Evolutionary conservation across 92 coral and sea anemone genomes (phyloP).

Genomic region (Porites cylindrica): DNA sequence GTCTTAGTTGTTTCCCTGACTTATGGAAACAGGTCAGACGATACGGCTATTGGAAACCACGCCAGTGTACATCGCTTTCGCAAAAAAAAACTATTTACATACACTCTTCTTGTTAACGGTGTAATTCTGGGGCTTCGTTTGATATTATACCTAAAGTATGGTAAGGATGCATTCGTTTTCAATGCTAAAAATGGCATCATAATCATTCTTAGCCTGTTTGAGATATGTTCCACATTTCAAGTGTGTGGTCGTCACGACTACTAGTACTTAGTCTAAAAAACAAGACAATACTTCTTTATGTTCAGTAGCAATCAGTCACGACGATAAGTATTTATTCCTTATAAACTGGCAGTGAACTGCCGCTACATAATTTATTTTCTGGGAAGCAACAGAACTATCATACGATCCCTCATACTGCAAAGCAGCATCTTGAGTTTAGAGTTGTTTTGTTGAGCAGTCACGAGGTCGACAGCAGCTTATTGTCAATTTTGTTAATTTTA

Average conservation of each 20-base stretch:
- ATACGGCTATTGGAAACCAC: constrained; percentile 5
- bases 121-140: constrained; percentile 61
- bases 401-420: no score
- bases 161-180: constrained; percentile 65
- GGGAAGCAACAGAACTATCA: no score
- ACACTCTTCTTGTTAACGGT: constrained; percentile 35
- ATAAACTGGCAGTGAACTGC: no score
- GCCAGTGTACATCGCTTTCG: not conserved
- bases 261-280: not conserved
- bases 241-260: constrained; percentile 1
- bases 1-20: no score
- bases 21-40: constrained; percentile 50
- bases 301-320: no score
- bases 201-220: constrained; percentile 22
- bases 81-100: constrained; percentile 13
- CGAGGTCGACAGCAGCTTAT: no score
- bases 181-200: constrained; percentile 56
- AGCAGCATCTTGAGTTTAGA: no score
- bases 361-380: no score
- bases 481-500: no score
- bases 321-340: no score
- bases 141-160: constrained; percentile 34
- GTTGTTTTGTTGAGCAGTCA: no score
- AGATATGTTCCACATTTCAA: not conserved
- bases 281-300: not conserved